Evolutionary conservation across 1,140 invertebrate genomes (phyloP).

Genomic region (Helicoverpa zea): DNA sequence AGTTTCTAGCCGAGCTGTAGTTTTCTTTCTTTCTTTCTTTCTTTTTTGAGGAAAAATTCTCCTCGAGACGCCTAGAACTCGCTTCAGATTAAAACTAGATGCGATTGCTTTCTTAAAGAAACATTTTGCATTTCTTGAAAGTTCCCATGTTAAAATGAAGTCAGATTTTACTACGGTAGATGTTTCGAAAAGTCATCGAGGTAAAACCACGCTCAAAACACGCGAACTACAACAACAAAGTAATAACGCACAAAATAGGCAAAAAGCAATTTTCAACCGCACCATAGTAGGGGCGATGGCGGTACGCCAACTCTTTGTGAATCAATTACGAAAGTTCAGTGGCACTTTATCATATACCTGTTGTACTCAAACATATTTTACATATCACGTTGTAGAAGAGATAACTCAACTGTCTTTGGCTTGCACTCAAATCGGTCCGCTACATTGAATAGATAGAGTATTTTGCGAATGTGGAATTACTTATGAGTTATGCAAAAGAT

Average conservation of each 20-base stretch:
- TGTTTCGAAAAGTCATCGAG: neutral
- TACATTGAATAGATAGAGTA: neutral
- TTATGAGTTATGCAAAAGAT: too few species aligned
- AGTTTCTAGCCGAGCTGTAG: neutral
- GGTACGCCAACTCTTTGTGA: conserved; percentile 36
- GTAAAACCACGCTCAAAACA: neutral
- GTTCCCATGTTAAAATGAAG: neutral
- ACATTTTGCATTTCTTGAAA: neutral
- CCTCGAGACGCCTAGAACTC: neutral
- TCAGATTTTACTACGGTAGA: neutral
- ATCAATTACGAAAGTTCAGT: conserved; percentile 55
- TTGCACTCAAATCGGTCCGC: neutral
- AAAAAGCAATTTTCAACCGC: conserved; percentile 2
- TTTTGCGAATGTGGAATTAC: too few species aligned
- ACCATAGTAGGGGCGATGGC: conserved; percentile 37
- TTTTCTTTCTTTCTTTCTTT: conserved; percentile 1
- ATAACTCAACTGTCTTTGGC: neutral
- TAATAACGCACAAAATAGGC: neutral
- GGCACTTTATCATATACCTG: conserved; percentile 58
- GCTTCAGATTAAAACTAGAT: neutral
- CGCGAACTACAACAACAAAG: neutral
- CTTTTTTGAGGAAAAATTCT: neutral
- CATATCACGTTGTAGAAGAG: neutral
- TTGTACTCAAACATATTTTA: conserved; percentile 19
- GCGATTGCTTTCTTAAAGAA: neutral